Conservation (phyloP, 2,888 invertebrate species). For the Polia nebulosa region DNA sequence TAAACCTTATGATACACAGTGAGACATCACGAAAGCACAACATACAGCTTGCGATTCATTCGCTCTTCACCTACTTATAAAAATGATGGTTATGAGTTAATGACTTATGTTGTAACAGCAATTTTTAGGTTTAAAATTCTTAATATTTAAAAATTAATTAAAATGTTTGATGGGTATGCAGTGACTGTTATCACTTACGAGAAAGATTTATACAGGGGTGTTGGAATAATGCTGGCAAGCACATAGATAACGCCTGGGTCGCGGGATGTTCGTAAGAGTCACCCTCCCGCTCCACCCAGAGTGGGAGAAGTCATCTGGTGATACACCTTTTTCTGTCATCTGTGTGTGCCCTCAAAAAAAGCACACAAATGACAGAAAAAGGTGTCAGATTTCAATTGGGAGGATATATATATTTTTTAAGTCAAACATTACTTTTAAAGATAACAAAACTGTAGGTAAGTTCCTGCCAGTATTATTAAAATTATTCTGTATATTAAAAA, state of each 20-base stretch:
- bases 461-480: conserved; percentile 1
- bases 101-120: conserved; percentile 31
- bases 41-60: conserved; percentile 44
- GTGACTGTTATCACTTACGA: conserved; percentile 1
- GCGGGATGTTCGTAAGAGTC: no score
- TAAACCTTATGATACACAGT: conserved; percentile 56
- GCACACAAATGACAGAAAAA: background rate
- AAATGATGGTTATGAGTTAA: conserved; percentile 49
- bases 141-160: conserved; percentile 15
- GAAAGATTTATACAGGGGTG: background rate
- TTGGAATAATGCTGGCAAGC: conserved; percentile 1
- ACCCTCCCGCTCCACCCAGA: no score
- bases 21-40: conserved; percentile 62
- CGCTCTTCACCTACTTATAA: conserved; percentile 51
- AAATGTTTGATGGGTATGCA: conserved; percentile 7
- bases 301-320: no score
- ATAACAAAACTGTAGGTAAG: background rate
- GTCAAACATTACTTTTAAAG: background rate
- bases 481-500: background rate
- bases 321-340: no score
- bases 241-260: background rate
- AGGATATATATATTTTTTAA: background rate
- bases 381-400: background rate
- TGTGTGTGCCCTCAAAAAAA: no score
- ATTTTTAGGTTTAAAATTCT: conserved; percentile 21